A percentile compares a stretch with the other conserved stretches of the same genome.
Conservation (phyloP, 1,140 invertebrate genomes). For the Drosophila yakuba region DNA sequence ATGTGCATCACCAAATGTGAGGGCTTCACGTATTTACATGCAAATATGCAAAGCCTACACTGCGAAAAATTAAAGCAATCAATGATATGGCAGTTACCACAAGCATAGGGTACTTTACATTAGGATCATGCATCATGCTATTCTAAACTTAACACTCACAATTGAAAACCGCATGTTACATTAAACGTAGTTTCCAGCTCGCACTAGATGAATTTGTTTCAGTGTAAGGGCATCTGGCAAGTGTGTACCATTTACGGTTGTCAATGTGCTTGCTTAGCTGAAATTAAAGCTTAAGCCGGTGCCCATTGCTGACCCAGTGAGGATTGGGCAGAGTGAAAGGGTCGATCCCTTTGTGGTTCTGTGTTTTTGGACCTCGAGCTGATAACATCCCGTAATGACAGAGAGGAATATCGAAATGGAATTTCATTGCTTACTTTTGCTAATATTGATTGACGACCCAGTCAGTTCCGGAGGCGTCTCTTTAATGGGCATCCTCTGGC, state of each 20-base stretch:
- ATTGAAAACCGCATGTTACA: no score
- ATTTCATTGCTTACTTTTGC: conserved; percentile 12
- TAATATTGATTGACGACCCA: conserved; percentile 27
- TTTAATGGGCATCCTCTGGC: conserved; percentile 31
- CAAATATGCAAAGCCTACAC: conserved; percentile 69
- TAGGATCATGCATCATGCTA: no score
- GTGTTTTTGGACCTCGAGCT: neutral
- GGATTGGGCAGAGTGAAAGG: conserved; percentile 3
- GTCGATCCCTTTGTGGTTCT: conserved; percentile 9
- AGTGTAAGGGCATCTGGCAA: conserved; percentile 38
- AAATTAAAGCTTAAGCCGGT: conserved; percentile 50
- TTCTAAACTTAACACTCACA: no score
- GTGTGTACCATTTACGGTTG: conserved; percentile 62
- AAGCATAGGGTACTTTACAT: no score
- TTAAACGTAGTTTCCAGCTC: neutral
- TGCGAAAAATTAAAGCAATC: neutral
- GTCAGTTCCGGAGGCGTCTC: neutral
- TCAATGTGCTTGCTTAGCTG: conserved; percentile 59
- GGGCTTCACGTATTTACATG: conserved; percentile 58
- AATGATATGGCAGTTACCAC: no score
- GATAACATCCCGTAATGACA: conserved; percentile 45
- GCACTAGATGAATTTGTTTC: neutral
- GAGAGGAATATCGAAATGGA: conserved; percentile 29
- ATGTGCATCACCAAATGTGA: conserved; percentile 34
- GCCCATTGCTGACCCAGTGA: conserved; percentile 16